Conservation (phyloP, 2,888 invertebrate species). For the Oscheius sp. region DNA sequence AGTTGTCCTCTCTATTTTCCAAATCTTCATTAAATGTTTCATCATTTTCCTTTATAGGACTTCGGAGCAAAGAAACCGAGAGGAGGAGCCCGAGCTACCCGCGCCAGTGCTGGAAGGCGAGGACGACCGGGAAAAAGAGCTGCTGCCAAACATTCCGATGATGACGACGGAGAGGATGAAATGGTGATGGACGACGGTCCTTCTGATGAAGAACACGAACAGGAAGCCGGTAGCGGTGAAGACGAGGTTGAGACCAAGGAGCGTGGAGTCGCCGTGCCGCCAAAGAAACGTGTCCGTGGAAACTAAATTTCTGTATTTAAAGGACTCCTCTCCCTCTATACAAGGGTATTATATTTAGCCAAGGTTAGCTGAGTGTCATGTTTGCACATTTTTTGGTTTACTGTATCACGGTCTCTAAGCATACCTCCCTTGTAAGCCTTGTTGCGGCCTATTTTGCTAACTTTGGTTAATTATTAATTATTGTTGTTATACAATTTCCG, state of each 20-base stretch:
- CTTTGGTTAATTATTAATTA: slow-evolving; percentile 13
- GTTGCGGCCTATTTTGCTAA: slow-evolving; percentile 3
- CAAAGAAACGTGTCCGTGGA: slow-evolving; percentile 40
- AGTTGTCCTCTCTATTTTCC: neutral
- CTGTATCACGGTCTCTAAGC: slow-evolving; percentile 19
- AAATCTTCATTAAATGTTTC: neutral
- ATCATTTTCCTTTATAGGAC: slow-evolving; percentile 35
- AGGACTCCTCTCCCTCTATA: slow-evolving; percentile 1
- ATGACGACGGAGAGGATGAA: slow-evolving; percentile 59
- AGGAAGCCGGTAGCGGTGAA: slow-evolving; percentile 39
- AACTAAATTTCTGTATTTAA: slow-evolving; percentile 22
- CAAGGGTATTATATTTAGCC: slow-evolving; percentile 18
- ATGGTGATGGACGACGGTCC: slow-evolving; percentile 57
- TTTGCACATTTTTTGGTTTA: slow-evolving; percentile 7
- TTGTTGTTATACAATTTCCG: slow-evolving; percentile 7
- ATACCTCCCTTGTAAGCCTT: slow-evolving; percentile 19
- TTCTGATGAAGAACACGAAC: slow-evolving; percentile 39
- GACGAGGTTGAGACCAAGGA: slow-evolving; percentile 32
- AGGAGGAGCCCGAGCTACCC: slow-evolving; percentile 32
- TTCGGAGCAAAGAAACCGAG: slow-evolving; percentile 53
- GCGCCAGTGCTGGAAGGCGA: slow-evolving; percentile 25
- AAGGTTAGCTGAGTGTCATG: slow-evolving; percentile 25
- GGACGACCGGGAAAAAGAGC: slow-evolving; percentile 1
- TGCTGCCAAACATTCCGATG: slow-evolving; percentile 25
- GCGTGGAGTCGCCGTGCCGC: slow-evolving; percentile 13